Base-by-base conservation (phyloP, 2,888 invertebrate genomes). In the Pelosia muscerda region DNA sequence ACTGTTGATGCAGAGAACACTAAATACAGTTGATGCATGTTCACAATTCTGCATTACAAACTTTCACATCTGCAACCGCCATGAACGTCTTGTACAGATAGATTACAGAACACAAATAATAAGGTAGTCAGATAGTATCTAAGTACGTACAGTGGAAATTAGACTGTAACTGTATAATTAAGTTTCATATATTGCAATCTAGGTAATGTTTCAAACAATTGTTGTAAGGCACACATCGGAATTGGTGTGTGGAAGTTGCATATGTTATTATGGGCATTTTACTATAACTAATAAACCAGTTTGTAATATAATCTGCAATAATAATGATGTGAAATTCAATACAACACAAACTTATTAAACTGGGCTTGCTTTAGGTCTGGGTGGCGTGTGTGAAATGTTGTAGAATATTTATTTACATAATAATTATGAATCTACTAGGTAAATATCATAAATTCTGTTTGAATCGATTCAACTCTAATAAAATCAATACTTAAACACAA, bases 121-220 rank as follows among this genome's bases (percentile, higher is more conserved):
- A 31, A 56, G 68, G 58, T 60, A 58, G 65, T 75, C 71, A 61
- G 53, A 76, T 72, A 61, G 42, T 68, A 71, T 68, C 67, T 22
- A 68, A 60, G 66, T 70, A 65, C 59, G n/a, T 61, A 6, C 63
- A 66, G 78, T 82, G 78, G 78, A 86, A 84, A 86, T 82, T 78
- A 82, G 86, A 87, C 74, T 86, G 84, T 86, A 83, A 87, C 86
- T 79, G 83, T 76, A 78, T 84, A 82, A 81, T 81, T 74, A 75
- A 78, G 79, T 82, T 82, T 81, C 75, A 74, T 78, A 66, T 75
- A 78, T 77, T 81, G 68, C 67, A 68, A 72, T 68, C 65, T 81
- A 23, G 58, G 78, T 69, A 78, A 77, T 68, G 61, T 68, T 68
- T 55, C 64, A 38, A 68, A 66, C 57, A 31, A 66, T 74, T 72